These are phyloP conservation scores for Chloromyia formosa DNA, from an alignment of 2,888 invertebrate genomes.

Conservation along the genomic window DNA sequence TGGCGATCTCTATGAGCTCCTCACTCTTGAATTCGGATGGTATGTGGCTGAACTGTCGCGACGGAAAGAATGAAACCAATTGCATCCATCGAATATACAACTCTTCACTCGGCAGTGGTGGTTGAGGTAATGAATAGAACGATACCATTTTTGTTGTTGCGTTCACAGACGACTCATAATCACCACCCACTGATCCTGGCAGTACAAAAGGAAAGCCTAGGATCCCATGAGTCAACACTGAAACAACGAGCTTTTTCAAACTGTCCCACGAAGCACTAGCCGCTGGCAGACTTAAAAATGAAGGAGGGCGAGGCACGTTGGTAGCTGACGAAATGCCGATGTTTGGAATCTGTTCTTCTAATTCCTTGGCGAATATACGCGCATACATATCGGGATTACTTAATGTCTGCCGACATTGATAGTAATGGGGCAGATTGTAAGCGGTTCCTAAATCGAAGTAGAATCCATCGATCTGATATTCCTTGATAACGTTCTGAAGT, in stretches of 20 bases:
- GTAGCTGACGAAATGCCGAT: constrained; percentile 88
- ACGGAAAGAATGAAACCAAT: constrained; percentile 88
- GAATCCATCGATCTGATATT: constrained; percentile 85
- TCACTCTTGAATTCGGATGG: constrained; percentile 89
- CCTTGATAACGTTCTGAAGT: constrained; percentile 73
- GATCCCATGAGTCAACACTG: constrained; percentile 86
- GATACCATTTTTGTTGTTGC: constrained; percentile 61
- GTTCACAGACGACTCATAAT: constrained; percentile 73
- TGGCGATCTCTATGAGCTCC: constrained; percentile 78
- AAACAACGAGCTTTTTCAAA: constrained; percentile 82
- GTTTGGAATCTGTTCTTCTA: constrained; percentile 69
- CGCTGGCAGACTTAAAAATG: constrained; percentile 86
- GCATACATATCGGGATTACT: constrained; percentile 86
- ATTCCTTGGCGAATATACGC: constrained; percentile 73
- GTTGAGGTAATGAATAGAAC: constrained; percentile 67
- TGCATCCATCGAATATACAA: constrained; percentile 91
- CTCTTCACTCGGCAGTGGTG: constrained; percentile 78
- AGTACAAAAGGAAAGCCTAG: constrained; percentile 93
- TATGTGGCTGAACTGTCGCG: constrained; percentile 88
- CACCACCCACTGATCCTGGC: constrained; percentile 94
- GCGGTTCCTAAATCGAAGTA: constrained; percentile 84
- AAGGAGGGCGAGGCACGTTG: constrained; percentile 81
- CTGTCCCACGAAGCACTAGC: constrained; percentile 91
- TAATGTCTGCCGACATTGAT: constrained; percentile 77
- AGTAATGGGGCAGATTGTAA: constrained; percentile 86